phyloP scores from a whole-genome alignment of 1,140 invertebrate species.

The Notospermus geniculatus region DNA sequence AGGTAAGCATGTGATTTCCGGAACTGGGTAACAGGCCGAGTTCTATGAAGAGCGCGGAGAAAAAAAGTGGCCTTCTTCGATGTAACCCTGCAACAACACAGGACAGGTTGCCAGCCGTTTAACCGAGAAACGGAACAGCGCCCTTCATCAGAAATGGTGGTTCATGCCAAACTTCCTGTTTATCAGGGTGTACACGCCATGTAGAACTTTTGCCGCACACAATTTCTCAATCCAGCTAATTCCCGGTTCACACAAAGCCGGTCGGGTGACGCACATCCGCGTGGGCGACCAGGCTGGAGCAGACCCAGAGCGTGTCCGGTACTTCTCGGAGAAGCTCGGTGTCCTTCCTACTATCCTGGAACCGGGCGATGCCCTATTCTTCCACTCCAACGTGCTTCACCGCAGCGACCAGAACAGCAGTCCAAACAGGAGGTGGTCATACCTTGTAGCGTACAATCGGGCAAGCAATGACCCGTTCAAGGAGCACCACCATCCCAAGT shows the following conservation, averaged over 20 bases:
- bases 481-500: slow-evolving; percentile 37
- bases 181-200: no score
- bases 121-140: neutral
- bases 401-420: slow-evolving; percentile 39
- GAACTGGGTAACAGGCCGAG: no score
- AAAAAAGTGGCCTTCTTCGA: no score
- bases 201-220: no score
- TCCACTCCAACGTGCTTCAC: slow-evolving; percentile 43
- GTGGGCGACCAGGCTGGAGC: slow-evolving; percentile 5
- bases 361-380: slow-evolving; percentile 41
- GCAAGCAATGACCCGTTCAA: slow-evolving; percentile 34
- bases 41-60: no score
- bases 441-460: slow-evolving; percentile 38
- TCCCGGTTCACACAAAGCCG: slow-evolving; percentile 7
- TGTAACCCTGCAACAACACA: no score
- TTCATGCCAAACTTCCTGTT: no score
- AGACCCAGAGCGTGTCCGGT: slow-evolving; percentile 4
- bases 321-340: neutral
- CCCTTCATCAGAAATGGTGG: no score
- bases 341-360: neutral
- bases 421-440: slow-evolving; percentile 35
- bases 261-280: neutral
- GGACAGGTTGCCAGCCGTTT: neutral
- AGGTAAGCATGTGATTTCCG: no score
- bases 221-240: neutral